Base-by-base conservation (phyloP, 2,797 vertebrate species). In the Neostethus bicornis region DNA sequence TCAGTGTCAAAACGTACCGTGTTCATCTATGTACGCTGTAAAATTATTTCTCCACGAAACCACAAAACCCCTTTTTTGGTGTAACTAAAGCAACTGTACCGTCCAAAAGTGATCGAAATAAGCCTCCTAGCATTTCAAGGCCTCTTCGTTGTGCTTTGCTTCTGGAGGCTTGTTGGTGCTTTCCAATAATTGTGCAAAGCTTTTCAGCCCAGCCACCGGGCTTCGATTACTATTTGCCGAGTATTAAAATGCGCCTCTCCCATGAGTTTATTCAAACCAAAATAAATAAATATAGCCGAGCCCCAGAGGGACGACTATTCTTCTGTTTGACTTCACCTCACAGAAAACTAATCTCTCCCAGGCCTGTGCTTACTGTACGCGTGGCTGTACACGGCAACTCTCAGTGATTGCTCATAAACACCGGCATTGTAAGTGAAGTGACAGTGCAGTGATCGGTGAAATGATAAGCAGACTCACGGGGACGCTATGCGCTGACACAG, bases 401-500 rank as follows among this genome's bases (percentile, higher is more conserved):
- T 49, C 29, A n/a, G 66, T 48, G 66, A 77, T 79, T 71, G 64
- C 79, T 77, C 60, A 61, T 78, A 74, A 73, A 83, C 65, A 46
- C 37, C 3, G 19, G 20, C 54, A 35, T 56, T 54, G 57, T 52
- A 70, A 68, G 59, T 42, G 54, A 26, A 63, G 67, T 66, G 80
- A 63, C 70, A 55, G 38, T 23, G 56, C 42, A 34, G 58, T 52
- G 70, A 81, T 68, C 46, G 73, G 61, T 26, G 46, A 46, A 52
- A 37, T 59, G 69, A 70, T 61, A 56, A 47, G 34, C 31, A 20
- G 59, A 91, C 95, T 91, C 84, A 97, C 96, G 39, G 91, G 89
- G 45, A 92, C 87, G 65, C 93, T 94, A 77, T 96, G 93, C 67
- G 95, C 91, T 0, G 96, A 96, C 41, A 97, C 94, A 0, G 96